Evolutionary conservation across 2,888 invertebrate species (phyloP).

Genomic region (Euplagia quadripunctaria): DNA sequence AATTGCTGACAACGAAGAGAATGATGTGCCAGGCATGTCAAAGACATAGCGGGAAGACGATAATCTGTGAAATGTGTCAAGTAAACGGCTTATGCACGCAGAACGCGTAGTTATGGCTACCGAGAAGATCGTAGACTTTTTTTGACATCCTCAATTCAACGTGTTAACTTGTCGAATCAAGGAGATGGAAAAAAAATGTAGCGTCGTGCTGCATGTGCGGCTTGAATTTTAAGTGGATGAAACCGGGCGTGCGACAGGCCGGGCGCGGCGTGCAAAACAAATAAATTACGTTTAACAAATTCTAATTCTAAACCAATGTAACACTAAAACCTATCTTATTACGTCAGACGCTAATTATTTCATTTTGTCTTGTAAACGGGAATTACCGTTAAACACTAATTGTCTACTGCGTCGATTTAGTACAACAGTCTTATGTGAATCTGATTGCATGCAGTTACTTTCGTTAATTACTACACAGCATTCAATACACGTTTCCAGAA

Average conservation of each 20-base stretch:
- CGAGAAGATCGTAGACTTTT: conserved; percentile 64
- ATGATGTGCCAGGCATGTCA: conserved; percentile 51
- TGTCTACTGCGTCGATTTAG: not conserved
- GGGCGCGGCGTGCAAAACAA: conserved; percentile 44
- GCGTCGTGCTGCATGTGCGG: conserved; percentile 61
- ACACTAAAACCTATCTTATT: not conserved
- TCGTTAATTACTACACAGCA: not conserved
- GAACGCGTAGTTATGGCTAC: conserved; percentile 53
- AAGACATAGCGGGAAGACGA: conserved; percentile 50
- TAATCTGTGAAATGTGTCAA: conserved; percentile 61
- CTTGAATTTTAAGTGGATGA: conserved; percentile 70
- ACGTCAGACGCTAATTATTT: not conserved
- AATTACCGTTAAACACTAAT: not conserved
- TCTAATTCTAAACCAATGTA: not conserved
- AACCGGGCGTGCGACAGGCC: conserved; percentile 52
- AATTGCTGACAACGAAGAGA: conserved; percentile 55
- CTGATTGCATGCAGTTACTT: not conserved
- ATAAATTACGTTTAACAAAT: conserved; percentile 1
- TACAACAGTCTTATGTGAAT: not conserved
- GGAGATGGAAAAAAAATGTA: conserved; percentile 69
- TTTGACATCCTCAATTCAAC: conserved; percentile 71
- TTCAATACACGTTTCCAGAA: not conserved
- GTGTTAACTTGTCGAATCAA: conserved; percentile 71
- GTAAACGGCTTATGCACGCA: conserved; percentile 65
- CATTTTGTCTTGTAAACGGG: not conserved